Percentiles rank a stretch among this genome's conserved stretches.
Conservation (phyloP, 2,888 invertebrate genomes). For the Sinotaia quadrata region DNA sequence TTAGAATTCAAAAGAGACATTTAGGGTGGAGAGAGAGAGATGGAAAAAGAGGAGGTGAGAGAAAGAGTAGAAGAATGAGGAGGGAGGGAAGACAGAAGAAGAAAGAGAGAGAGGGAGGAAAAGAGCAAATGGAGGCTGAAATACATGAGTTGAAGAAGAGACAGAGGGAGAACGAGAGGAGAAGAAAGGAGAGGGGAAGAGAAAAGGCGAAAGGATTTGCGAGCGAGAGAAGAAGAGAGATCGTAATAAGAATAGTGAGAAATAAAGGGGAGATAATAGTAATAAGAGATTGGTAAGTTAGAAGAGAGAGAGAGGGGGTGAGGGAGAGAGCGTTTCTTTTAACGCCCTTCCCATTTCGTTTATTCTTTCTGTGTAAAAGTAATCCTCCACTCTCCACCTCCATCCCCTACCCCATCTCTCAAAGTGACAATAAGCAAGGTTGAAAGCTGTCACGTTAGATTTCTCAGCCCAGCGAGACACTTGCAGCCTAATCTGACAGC, state of each 20-base stretch:
- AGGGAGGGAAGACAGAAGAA: not conserved
- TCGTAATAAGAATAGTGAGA: not conserved
- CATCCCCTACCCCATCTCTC: not conserved
- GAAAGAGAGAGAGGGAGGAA: not conserved
- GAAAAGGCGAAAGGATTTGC: not conserved
- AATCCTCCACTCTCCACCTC: not conserved
- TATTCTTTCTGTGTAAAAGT: not conserved
- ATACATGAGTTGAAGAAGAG: not conserved
- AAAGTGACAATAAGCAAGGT: not conserved
- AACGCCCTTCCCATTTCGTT: not conserved
- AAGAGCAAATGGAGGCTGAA: not conserved
- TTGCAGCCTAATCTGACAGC: slow-evolving; percentile 13
- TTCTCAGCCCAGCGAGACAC: slow-evolving; percentile 3
- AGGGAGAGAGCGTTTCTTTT: not conserved
- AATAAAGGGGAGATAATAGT: not conserved
- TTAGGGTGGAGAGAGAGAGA: not conserved
- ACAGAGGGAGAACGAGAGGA: slow-evolving; percentile 3
- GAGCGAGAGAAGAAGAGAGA: not conserved
- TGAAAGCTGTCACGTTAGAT: slow-evolving; percentile 12
- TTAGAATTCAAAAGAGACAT: too few species aligned
- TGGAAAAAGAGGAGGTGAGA: not conserved
- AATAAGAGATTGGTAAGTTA: not conserved
- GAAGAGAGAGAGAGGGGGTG: not conserved
- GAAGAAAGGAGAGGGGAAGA: not conserved
- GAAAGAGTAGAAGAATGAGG: not conserved